phyloP scores from a whole-genome alignment of 2,797 vertebrate species.

The Eptatretus atami region DNA sequence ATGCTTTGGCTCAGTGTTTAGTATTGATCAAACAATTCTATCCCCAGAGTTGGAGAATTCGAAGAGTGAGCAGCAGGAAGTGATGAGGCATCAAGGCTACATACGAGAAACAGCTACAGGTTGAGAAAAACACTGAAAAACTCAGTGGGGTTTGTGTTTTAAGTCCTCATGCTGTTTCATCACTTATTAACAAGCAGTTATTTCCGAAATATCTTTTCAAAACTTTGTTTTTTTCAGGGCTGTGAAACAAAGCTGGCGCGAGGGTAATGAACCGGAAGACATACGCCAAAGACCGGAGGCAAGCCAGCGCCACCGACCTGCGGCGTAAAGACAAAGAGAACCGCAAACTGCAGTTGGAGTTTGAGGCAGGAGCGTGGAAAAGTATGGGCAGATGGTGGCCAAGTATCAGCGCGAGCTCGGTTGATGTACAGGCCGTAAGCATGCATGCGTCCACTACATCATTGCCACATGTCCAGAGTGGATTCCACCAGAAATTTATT shows the following conservation, averaged over 20 bases:
- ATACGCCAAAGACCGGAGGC: slow-evolving; percentile 30
- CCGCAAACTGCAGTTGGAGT: slow-evolving; percentile 69
- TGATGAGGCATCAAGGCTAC: slow-evolving; percentile 24
- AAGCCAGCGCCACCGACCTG: slow-evolving; percentile 72
- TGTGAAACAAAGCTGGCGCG: slow-evolving; percentile 83
- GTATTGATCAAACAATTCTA: no score
- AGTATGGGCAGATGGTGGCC: slow-evolving; percentile 70
- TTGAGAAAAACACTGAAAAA: slow-evolving; percentile 75
- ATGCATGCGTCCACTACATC: background rate
- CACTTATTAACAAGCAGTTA: background rate
- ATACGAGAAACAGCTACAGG: slow-evolving; percentile 69
- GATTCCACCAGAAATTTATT: no score
- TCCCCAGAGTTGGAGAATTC: no score
- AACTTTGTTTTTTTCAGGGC: slow-evolving; percentile 24
- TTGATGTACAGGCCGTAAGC: slow-evolving; percentile 77
- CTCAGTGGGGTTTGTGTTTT: slow-evolving; percentile 24
- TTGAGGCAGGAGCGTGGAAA: slow-evolving; percentile 77
- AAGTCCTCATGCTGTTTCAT: background rate
- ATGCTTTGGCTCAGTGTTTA: no score
- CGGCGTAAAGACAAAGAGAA: slow-evolving; percentile 90
- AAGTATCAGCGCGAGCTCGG: slow-evolving; percentile 92
- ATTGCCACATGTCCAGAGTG: no score
- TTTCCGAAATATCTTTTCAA: background rate
- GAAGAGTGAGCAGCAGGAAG: no score
- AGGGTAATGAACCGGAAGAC: slow-evolving; percentile 95